Evolutionary conservation across 2,113 vertebrate genomes (phyloP), one percentile per base, ranked within the genome.

Genomic region (Sprattus sprattus): DNA sequence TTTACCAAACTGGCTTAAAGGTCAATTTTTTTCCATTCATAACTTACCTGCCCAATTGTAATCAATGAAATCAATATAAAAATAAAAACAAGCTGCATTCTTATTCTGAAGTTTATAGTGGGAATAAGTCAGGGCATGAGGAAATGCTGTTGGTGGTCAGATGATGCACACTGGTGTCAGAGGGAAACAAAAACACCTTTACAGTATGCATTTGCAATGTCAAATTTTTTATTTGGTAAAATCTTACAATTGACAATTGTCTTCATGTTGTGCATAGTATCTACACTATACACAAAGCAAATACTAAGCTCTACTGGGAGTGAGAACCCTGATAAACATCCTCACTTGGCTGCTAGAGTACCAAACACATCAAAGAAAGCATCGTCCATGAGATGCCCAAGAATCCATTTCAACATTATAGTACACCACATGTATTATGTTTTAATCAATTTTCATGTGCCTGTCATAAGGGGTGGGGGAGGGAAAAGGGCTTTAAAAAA

Each of bases 231-330:
- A 97, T 98, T 91, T 97, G 97, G 96, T 98, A 98, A 99, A 99
- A 98, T 96, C 96, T 90, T 90, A 94, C 92, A 97, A 96, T 96
- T 94, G 97, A 95, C 97, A 96, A 96, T 81, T 86, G 86, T 91
- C 88, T 90, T 97, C 96, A 96, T 98, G 97, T 97, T 97, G 97
- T 97, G 97, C 97, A 95, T 96, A 97, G 96, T 96, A 95, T 97
- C 97, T 99, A 98, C 97, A 97, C 98, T 99, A 98, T 96, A 99
- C 97, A 98, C 93, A 97, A 98, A 98, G 97, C 97, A 98, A 97
- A 96, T 96, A 94, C 96, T 97, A 96, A 95, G 96, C 92, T 95
- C 96, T 96, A 94, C 94, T 44, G 96, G 95, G 94, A 75, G 71
- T 78, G 71, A 78, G 71, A 78, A 78, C 13, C 25, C 71, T 32